These are phyloP conservation scores for Syritta pipiens DNA, from an alignment of 2,888 invertebrate genomes.

Conservation along the genomic window DNA sequence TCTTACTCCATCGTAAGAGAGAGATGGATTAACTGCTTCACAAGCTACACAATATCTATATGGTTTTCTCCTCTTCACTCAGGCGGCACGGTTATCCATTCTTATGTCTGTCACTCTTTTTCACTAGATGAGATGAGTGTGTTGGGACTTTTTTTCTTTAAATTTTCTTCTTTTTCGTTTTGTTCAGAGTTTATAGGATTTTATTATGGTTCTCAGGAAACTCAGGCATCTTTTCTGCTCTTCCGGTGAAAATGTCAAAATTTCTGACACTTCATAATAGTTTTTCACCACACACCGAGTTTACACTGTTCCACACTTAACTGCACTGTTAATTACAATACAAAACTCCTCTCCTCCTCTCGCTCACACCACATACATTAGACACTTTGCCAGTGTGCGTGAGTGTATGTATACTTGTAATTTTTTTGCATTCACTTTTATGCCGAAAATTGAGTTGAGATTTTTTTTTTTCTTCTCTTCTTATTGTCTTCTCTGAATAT, in stretches of 20 bases:
- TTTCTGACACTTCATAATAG: slow-evolving; percentile 21
- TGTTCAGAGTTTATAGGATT: slow-evolving; percentile 17
- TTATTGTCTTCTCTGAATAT: slow-evolving; percentile 16
- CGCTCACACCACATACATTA: not conserved
- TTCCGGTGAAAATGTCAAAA: slow-evolving; percentile 22
- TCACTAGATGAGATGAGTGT: slow-evolving; percentile 5
- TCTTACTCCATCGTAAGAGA: slow-evolving; percentile 34
- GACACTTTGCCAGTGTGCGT: not conserved
- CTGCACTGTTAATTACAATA: slow-evolving; percentile 40
- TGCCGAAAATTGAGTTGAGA: slow-evolving; percentile 39
- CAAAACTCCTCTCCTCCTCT: slow-evolving; percentile 15
- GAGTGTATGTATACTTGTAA: slow-evolving; percentile 31
- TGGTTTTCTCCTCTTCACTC: slow-evolving; percentile 12
- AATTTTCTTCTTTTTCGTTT: not conserved
- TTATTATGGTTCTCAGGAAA: too few relatives aligned
- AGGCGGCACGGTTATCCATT: slow-evolving; percentile 36
- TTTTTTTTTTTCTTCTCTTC: slow-evolving; percentile 29
- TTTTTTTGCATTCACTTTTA: slow-evolving; percentile 67
- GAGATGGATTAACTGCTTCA: slow-evolving; percentile 48
- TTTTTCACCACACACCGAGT: slow-evolving; percentile 52
- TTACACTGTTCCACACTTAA: slow-evolving; percentile 13
- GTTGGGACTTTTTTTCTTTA: slow-evolving; percentile 2
- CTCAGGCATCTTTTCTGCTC: too few relatives aligned
- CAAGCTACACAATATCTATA: slow-evolving; percentile 11
- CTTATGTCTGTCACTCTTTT: slow-evolving; percentile 9